These are phyloP conservation scores for Arion vulgaris DNA, from an alignment of 1,140 invertebrate genomes.

Conservation along the genomic window DNA sequence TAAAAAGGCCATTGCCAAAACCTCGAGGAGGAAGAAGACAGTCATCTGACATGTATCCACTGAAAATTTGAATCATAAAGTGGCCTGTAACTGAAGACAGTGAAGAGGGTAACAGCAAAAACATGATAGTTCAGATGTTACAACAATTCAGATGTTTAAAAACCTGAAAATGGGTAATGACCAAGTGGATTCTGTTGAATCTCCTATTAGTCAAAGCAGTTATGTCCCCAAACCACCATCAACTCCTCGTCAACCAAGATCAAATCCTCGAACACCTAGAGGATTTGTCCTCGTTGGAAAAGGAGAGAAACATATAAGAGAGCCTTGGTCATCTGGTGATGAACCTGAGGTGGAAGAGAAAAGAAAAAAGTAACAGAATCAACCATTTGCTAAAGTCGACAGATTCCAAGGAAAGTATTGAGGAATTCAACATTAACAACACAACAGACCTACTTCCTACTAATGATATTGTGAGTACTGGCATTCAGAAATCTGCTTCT, in stretches of 20 bases:
- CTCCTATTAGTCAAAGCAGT: constrained; percentile 53
- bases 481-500: neutral
- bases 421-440: neutral
- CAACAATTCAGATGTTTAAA: constrained; percentile 56
- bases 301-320: constrained; percentile 59
- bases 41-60: neutral
- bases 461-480: neutral
- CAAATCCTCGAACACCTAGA: constrained; percentile 36
- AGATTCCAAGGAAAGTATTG: neutral
- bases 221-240: constrained; percentile 64
- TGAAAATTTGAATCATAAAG: neutral
- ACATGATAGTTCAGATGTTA: constrained; percentile 39
- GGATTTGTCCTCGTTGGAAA: constrained; percentile 34
- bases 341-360: constrained; percentile 52
- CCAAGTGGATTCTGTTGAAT: constrained; percentile 52
- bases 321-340: constrained; percentile 55
- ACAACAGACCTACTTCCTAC: neutral
- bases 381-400: neutral
- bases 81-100: neutral
- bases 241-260: constrained; percentile 53
- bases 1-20: constrained; percentile 14
- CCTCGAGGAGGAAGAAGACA: constrained; percentile 1
- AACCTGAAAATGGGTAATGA: constrained; percentile 57
- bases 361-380: constrained; percentile 37
- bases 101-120: neutral